A percentile compares a stretch with the other conserved stretches of the same genome.
Evolutionary conservation across 2,888 invertebrate species (phyloP).

Genomic region (Pterostichus niger): DNA sequence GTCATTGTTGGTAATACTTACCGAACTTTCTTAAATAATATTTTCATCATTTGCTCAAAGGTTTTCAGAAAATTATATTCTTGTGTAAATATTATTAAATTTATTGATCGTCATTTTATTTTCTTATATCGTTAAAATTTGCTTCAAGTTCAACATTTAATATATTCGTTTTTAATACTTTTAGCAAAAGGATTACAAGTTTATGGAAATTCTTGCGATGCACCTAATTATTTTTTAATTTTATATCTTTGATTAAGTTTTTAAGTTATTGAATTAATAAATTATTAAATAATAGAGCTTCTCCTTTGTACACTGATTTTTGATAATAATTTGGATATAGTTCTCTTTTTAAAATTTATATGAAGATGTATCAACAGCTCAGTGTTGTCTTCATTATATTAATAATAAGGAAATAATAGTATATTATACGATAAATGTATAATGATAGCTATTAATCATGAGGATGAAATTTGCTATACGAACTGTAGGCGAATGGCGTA

Average conservation of each 20-base stretch:
- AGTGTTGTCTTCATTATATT: no score
- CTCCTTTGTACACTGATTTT: no score
- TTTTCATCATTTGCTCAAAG: conserved; percentile 3
- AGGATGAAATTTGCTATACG: no score
- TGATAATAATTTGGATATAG: no score
- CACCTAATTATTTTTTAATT: background rate
- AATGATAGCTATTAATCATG: no score
- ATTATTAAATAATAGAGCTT: no score
- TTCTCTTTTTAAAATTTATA: no score
- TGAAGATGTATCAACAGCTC: no score
- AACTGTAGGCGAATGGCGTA: no score
- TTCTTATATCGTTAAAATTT: background rate
- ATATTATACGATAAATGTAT: no score
- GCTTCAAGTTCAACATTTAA: background rate
- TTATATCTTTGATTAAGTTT: background rate
- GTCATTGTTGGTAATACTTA: conserved; percentile 37
- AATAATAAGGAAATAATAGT: no score
- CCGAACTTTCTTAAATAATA: conserved; percentile 26
- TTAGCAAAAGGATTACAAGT: conserved; percentile 1
- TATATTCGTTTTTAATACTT: background rate
- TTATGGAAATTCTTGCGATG: background rate
- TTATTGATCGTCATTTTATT: conserved; percentile 8
- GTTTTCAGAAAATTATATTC: background rate
- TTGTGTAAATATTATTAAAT: conserved; percentile 5
- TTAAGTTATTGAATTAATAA: no score